These are phyloP conservation scores for Phylloscopus trochilus DNA, from an alignment of 2,113 vertebrate genomes.

Conservation along the genomic window DNA sequence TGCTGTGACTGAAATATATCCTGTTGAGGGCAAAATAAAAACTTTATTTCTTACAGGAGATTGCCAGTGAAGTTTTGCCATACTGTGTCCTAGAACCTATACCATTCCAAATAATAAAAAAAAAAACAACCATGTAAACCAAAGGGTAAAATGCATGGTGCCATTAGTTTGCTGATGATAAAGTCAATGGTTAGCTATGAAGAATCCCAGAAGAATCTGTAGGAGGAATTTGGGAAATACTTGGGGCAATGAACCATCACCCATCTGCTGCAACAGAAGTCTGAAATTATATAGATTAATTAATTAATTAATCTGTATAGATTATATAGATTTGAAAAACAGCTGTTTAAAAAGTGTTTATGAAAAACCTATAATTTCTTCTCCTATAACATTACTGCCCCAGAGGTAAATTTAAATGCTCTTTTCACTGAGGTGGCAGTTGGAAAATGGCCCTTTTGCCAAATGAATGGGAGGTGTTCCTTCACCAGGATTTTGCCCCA, in stretches of 20 bases:
- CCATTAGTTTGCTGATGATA: not conserved
- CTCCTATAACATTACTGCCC: not conserved
- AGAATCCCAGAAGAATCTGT: not conserved
- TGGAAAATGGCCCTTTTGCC: not conserved
- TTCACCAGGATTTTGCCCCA: not conserved
- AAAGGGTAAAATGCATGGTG: fast-evolving
- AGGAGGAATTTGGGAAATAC: not conserved
- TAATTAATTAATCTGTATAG: too few relatives aligned
- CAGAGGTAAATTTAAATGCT: not conserved
- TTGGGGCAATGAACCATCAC: not conserved
- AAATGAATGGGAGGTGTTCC: not conserved
- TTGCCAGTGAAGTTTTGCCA: not conserved
- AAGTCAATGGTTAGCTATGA: not conserved
- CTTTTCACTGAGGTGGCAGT: not conserved
- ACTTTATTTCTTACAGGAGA: not conserved
- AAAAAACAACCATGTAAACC: not conserved
- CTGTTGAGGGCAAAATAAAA: not conserved
- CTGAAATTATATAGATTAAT: not conserved
- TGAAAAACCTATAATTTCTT: not conserved
- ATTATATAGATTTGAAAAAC: not conserved
- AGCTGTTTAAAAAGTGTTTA: not conserved
- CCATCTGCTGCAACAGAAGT: not conserved
- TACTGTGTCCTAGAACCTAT: not conserved
- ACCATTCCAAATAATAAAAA: not conserved
- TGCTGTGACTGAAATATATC: not conserved